Base-by-base conservation (phyloP, 2,113 vertebrate species). In the Melanerpes aurifrons region DNA sequence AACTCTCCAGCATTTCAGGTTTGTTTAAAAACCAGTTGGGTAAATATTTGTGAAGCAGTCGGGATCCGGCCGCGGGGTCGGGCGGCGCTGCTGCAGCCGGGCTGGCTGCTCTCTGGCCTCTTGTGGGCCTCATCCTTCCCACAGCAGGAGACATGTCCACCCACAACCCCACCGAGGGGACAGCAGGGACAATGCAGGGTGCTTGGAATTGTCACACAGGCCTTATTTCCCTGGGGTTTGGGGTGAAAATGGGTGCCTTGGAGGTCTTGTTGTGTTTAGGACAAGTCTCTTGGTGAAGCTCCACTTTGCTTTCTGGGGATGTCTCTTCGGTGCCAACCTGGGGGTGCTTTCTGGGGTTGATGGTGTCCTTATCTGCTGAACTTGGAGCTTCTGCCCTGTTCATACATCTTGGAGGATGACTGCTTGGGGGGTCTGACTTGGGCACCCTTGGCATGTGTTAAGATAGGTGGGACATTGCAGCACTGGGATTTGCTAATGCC, bases 31-130 rank as follows among this genome's bases (percentile, higher is more conserved):
- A 80, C 8, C 82, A 86, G 70, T 73, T 92, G 74, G 85, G 92
- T 95, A 94, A 96, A 92, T 94, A 94, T 96, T 96, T 95, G 89
- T 94, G 92, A 89, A 94, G 89, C 31, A 1, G 58, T 74, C 66
- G 80, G 85, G 87, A 94, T 94, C 82, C 12, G 48, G 81, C 85
- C 56, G 84, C 5, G 3, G 89, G 94, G 92, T 93, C 92, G 8
- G 80, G 81, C 28, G 3, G 68, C 2, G 61, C n/a, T 59, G 50
- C 89, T 19, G n/a, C 90, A 59, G 73, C 76, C 21, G 7, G 37
- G 73, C 5, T 2, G 70, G 78, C 71, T 64, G 87, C 3, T 25
- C 73, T 18, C 90, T 12, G 71, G 26, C 67, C 63, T 84, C 29
- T 70, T 7, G 3, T 10, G 11, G 56, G 25, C 79, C 43, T 63